A percentile compares a stretch with the other conserved stretches of the same genome.
phyloP scores from a whole-genome alignment of 2,797 vertebrate genomes.

The Sebastiscus albofasciatus region DNA sequence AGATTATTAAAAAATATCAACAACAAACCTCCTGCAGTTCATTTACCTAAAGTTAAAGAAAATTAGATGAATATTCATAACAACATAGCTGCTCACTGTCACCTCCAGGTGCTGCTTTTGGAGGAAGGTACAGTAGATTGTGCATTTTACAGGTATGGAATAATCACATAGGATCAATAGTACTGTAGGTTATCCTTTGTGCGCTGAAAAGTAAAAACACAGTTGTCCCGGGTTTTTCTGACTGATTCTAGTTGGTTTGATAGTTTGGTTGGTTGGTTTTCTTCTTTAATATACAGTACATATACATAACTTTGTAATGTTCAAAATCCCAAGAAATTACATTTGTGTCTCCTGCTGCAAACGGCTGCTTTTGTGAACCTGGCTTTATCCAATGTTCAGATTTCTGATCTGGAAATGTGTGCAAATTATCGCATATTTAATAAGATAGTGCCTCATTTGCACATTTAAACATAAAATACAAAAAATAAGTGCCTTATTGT shows the following conservation, averaged over 20 bases:
- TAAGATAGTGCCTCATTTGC: no score
- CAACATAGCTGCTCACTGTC: not conserved
- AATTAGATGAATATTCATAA: not conserved
- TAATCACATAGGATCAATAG: not conserved
- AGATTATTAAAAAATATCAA: not conserved
- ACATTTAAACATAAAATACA: no score
- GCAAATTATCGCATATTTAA: no score
- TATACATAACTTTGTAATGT: not conserved
- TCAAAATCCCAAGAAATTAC: not conserved
- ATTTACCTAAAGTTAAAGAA: not conserved
- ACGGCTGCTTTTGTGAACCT: not conserved
- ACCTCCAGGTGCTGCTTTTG: not conserved
- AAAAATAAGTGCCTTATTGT: no score
- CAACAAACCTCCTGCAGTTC: not conserved
- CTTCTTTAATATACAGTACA: not conserved
- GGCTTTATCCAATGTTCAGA: not conserved
- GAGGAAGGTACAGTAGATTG: not conserved
- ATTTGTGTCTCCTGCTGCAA: not conserved
- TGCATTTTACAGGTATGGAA: not conserved
- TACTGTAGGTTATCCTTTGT: not conserved
- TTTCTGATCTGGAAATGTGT: no score
- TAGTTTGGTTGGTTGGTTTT: not conserved
- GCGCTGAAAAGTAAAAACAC: not conserved
- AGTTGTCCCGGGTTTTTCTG: not conserved
- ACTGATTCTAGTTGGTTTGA: not conserved